A percentile compares a stretch with the other conserved stretches of the same genome.
These are phyloP conservation scores for Sebastes paucispinis DNA, from an alignment of 2,797 vertebrate species.

Conservation along the genomic window DNA sequence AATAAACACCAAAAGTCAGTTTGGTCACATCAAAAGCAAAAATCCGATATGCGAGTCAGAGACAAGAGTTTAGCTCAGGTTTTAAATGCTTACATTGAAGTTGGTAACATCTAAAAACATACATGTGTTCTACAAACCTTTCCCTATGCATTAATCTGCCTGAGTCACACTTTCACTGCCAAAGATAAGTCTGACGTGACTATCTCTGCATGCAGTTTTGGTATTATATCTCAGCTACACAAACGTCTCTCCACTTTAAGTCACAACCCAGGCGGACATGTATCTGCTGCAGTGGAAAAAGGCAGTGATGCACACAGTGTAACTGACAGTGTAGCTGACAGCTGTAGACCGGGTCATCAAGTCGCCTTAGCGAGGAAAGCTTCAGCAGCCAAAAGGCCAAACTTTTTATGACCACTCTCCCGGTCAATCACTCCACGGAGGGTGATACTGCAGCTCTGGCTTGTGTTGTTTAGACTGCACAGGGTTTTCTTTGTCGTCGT, in stretches of 20 bases:
- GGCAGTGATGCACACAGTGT: constrained; percentile 27
- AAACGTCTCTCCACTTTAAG: constrained; percentile 26
- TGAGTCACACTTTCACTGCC: not conserved
- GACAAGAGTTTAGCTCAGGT: not conserved
- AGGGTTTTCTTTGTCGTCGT: not conserved
- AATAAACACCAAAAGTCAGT: not conserved
- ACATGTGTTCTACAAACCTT: not conserved
- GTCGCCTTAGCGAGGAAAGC: not conserved
- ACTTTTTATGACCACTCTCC: constrained; percentile 6
- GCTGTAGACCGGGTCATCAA: constrained; percentile 32
- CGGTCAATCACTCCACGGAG: constrained; percentile 13
- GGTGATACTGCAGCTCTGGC: not conserved
- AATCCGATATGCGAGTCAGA: not conserved
- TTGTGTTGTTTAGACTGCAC: not conserved
- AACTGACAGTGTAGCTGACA: constrained; percentile 47
- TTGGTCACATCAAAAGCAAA: not conserved
- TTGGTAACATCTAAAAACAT: not conserved
- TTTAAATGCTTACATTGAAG: not conserved
- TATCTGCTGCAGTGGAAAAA: constrained; percentile 30
- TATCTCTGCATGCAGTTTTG: constrained; percentile 11
- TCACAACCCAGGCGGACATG: constrained; percentile 7
- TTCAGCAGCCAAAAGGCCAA: constrained; percentile 25
- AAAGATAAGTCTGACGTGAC: constrained; percentile 18
- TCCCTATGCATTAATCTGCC: not conserved
- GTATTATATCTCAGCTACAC: constrained; percentile 6